Evolutionary conservation across 1,140 invertebrate genomes (phyloP).

Genomic region (Monochamus saltuarius): DNA sequence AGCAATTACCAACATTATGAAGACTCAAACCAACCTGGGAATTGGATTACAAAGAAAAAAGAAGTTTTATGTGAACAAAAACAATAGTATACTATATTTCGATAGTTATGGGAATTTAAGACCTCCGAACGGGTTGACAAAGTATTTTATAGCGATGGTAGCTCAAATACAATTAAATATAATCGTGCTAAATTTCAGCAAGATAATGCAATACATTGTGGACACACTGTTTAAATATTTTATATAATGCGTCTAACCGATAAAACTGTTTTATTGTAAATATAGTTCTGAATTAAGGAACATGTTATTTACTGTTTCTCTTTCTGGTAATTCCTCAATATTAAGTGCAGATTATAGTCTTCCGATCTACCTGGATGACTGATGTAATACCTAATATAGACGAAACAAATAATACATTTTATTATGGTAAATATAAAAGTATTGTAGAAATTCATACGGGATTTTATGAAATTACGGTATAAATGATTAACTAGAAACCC

Average conservation of each 20-base stretch:
- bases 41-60: too few species aligned
- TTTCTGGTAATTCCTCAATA: constrained; percentile 2
- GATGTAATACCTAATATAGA: constrained; percentile 15
- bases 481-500: not conserved
- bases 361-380: constrained; percentile 10
- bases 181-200: constrained; percentile 29
- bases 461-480: constrained; percentile 11
- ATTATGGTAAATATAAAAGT: constrained; percentile 1
- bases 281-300: not conserved
- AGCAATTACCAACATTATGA: too few species aligned
- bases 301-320: not conserved
- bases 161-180: constrained; percentile 24
- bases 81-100: constrained; percentile 33
- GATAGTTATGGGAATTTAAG: constrained; percentile 46
- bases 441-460: constrained; percentile 6
- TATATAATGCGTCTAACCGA: constrained; percentile 19
- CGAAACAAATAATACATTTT: constrained; percentile 14
- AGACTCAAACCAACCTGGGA: too few species aligned
- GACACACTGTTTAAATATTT: constrained; percentile 40
- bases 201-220: constrained; percentile 33
- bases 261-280: not conserved
- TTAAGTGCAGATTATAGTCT: constrained; percentile 3
- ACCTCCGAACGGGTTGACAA: constrained; percentile 43
- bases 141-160: constrained; percentile 31
- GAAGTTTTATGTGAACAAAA: constrained; percentile 46